Evolutionary conservation across 1,140 invertebrate species (phyloP).

Genomic region (Drosophila pruinosa): DNA sequence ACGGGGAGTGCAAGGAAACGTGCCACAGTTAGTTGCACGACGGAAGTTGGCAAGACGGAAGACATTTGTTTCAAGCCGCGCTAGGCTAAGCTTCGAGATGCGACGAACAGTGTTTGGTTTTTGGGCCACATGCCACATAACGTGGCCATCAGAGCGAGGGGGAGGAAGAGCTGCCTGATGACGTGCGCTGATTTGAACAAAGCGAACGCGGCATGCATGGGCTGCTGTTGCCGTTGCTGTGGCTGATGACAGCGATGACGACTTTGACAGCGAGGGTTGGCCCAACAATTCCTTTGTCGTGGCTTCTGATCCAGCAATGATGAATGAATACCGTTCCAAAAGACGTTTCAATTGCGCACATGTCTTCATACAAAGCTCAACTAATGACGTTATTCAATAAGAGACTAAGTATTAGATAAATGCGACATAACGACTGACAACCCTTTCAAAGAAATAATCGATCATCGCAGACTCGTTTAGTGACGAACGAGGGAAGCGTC

Average conservation of each 20-base stretch:
- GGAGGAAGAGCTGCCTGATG: slow-evolving; percentile 31
- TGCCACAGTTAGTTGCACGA: slow-evolving; percentile 12
- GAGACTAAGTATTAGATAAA: not conserved
- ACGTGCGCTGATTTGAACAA: slow-evolving; percentile 58
- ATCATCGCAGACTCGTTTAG: too few relatives aligned
- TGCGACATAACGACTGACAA: too few relatives aligned
- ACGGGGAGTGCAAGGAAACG: not conserved
- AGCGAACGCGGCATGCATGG: slow-evolving; percentile 52
- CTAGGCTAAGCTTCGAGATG: slow-evolving; percentile 18
- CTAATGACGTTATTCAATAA: not conserved
- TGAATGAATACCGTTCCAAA: slow-evolving; percentile 44
- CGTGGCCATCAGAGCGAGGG: not conserved
- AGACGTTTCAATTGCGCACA: slow-evolving; percentile 56
- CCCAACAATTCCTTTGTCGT: slow-evolving; percentile 32
- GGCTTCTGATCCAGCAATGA: slow-evolving; percentile 31
- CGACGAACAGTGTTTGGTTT: slow-evolving; percentile 6
- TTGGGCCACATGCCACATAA: not conserved
- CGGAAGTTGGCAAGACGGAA: slow-evolving; percentile 59
- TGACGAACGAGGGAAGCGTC: too few relatives aligned
- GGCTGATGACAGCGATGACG: slow-evolving; percentile 43
- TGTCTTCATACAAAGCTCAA: slow-evolving; percentile 7
- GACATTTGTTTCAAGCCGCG: slow-evolving; percentile 66
- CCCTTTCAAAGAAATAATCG: too few relatives aligned
- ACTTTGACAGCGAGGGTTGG: slow-evolving; percentile 60
- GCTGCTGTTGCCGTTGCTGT: slow-evolving; percentile 25